Base-by-base conservation (phyloP, 2,113 vertebrate species). In the Entelurus aequoreus region DNA sequence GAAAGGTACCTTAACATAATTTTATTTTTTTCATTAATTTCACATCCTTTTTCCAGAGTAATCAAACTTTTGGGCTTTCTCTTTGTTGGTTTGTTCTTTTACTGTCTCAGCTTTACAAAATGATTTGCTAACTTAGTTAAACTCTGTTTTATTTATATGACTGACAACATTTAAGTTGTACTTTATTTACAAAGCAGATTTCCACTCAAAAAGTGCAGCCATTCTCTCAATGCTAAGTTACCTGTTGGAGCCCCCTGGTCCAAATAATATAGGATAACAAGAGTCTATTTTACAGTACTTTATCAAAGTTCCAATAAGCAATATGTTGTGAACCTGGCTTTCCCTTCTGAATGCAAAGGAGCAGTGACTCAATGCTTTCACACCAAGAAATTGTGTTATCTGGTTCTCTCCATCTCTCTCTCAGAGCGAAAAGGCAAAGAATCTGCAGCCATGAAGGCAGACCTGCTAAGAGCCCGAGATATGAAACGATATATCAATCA, bases 401-500 rank as follows among this genome's bases (percentile, higher is more conserved):
- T 53, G 7, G 7, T 21, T 68, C 13, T 42, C 40, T 21, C 6
- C 47, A 7, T 6, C 46, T 66, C 9, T n/a, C n/a, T 62, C 48
- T 15, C 46, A 95, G 92, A 93, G 75, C 82, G 90, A 71, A 93
- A 94, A 93, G 95, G 94, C 60, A 99, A 94, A 87, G 95, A 98
- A 83, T 92, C 92, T 0, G 94, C 95, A 0, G 95, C 95, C 35
- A 96, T 99, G 95, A 99, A 99, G 77, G 96, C 94, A 10, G 96
- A 99, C 75, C 87, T 98, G 47, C 90, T 99, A 69, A 90, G 97
- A 66, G 94, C 97, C 75, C 90, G 97, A 66, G 95, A 99, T 65
- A 95, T 96, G 94, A 99, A 99, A 76, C 92, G 97, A 63, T 99
- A 99, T 37, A 99, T 98, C 82, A 99, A 99, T 84, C 97, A 99